Evolutionary conservation across 2,113 vertebrate species (phyloP), one percentile per base, ranked within the genome.

Genomic region (Paedocypris sp.): DNA sequence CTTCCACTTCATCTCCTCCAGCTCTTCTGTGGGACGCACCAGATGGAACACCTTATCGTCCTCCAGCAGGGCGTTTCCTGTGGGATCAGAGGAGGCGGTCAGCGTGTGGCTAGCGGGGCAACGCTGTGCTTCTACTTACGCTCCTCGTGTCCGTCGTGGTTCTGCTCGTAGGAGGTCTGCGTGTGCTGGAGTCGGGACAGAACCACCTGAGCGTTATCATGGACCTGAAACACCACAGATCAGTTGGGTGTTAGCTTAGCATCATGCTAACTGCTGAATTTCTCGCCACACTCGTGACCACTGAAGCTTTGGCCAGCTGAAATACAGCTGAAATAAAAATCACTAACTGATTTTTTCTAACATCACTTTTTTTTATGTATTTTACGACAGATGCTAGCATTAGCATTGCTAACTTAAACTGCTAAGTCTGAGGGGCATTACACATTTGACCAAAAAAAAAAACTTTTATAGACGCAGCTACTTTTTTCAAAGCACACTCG

Each of bases 41-140:
- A 99, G 81, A 74, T 99, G 95, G 83, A 95, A 99, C 65, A 92
- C 88, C 19, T 93, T 94, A 77, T 98, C 95, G 9, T 99, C 95
- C 67, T 98, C 95, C 73, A 99, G 72, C 52, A 99, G 82, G 60
- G 92, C 93, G 3, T 95, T 94, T 60, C 90, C 94, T 99, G 64
- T 32, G 68, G 69, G 65, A 12, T 72, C 2, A 5, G 13, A 29
- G 5, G 13, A 35, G 49, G 3, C 26, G 39, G n/a, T n/a, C n/a
- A 32, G 23, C 5, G 9, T 18, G 4, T 42, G 43, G n/a, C n/a
- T n/a, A n/a, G n/a, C n/a, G n/a, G n/a, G n/a, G n/a, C n/a, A n/a
- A n/a, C n/a, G n/a, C n/a, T n/a, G n/a, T n/a, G 22, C 18, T 18
- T 32, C 2, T 57, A 87, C 94, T 78, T 78, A 98, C 93, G 87